Evolutionary conservation across 2,888 invertebrate species (phyloP), one percentile per base, ranked within the genome.

Genomic region (Branchipolynoe longqiensis): DNA sequence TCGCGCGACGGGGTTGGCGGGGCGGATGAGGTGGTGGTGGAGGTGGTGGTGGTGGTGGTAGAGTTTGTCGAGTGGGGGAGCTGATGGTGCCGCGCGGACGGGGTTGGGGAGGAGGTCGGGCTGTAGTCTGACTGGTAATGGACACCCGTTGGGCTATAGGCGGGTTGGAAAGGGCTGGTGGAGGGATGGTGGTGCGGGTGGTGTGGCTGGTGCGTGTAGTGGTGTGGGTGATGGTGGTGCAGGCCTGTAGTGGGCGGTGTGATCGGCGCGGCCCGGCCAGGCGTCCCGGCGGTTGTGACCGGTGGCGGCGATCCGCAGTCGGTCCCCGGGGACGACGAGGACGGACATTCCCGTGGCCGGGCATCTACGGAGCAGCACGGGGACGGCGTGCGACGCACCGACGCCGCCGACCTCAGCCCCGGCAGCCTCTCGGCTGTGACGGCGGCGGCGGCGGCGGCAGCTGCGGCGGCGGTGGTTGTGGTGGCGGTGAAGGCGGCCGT

Each of bases 331-430:
- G 36, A 69, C 38, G 2, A 1, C 3, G 36, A 3, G n/a, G 69
- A 62, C 28, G 62, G 62, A 62, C 62, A 62, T 31, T 69, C 69
- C 69, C 69, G 69, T 22, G 69, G 36, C 58, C 69, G 69, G 22
- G 36, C 3, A 38, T 62, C 62, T 1, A n/a, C n/a, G n/a, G n/a
- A n/a, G n/a, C n/a, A n/a, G n/a, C n/a, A n/a, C n/a, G 69, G 36
- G 2, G 69, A 38, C 69, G 69, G 69, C 14, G 69, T 69, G 36
- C 69, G 69, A 38, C 36, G 69, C 1, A 31, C 25, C 69, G 36
- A 69, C 48, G 48, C 8, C 48, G 18, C 8, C 8, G 8, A 48
- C 48, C 8, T 12, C 48, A 48, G 48, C 8, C 48, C 8, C 48
- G 48, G 8, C 48, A 18, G 8, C 48, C 8, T 48, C n/a, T 22